Base-by-base conservation (phyloP, 2,888 invertebrate species). In the Steinernema carpocapsae region DNA sequence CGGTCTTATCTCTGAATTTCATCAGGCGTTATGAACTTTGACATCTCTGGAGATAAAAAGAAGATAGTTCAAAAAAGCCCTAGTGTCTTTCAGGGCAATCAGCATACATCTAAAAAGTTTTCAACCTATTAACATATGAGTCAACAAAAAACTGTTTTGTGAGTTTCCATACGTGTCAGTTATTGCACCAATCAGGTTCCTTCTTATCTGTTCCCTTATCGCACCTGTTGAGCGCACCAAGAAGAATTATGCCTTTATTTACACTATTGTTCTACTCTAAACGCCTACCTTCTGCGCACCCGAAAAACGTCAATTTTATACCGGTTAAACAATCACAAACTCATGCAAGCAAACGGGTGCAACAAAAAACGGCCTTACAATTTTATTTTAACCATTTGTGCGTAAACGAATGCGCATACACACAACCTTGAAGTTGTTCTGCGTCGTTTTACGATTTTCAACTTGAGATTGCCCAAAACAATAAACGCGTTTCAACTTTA, bases 341-440 rank as follows among this genome's bases (percentile, higher is more conserved):
- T 64, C 12, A n/a, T 32, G 64, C 17, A 64, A 64, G n/a, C 24
- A 64, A 64, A 64, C 17, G 32, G 19, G 6, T 29, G 64, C 3
- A 1, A 22, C 12, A 64, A 64, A 64, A 64, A 64, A 26, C 32
- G 37, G 17, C 64, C 64, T 64, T 64, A 37, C 37, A 37, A 37
- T 37, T 37, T 37, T 10, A 37, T 10, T 37, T 37, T 37, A 37
- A 37, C 37, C 37, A 37, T 37, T 37, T 37, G 37, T 37, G 37
- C 37, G 37, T 37, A 37, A 37, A 37, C 37, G 37, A 37, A 37
- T 37, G 37, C 37, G 37, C 37, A 37, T 37, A 37, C 37, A 37
- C 37, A 37, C 56, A 64, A 32, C 64, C 64, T 64, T 64, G 64
- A 32, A 32, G 29, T 64, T 64, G 64, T 64, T 64, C 37, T 64